Evolutionary conservation across 1,140 invertebrate genomes (phyloP), one percentile per base, ranked within the genome.

Genomic region (Lepidurus packardi): DNA sequence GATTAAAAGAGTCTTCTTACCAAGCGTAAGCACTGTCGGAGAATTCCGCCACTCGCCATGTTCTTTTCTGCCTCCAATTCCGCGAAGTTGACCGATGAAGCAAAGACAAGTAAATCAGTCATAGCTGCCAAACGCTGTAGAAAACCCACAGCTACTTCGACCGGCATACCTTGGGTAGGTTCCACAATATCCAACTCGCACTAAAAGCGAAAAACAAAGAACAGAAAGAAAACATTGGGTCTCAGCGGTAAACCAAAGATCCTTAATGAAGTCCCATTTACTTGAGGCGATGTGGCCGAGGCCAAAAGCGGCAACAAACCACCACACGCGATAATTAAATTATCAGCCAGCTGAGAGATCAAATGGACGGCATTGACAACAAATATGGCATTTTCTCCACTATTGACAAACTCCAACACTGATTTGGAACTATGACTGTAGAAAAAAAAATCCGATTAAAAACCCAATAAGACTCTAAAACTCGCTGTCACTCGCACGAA

Each of bases 61-160:
- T 98, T 99, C 87, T 99, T 99, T 85, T 99, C 98, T 0, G 96
- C 94, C 86, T 99, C 98, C 44, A 99, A 86, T 87, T 99, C 98
- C 77, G 92, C 93, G 84, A 99, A 98, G 87, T 97, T 99, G 47
- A 98, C 89, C 9, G 95, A 96, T 83, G 95, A 97, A 75, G 97
- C 96, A 88, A 99, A 99, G 80, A 99, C 96, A 65, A 99, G 89
- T 24, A 99, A 95, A 84, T 99, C 98, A 1, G 97, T 96, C 92
- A 99, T 95, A 85, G 97, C 97, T 79, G 98, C 97, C 80, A 99
- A 90, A 77, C 98, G 89, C 85, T 98, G 96, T 8, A 99, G 89
- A 85, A 99, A 98, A 16, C 94, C 95, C 21, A 98, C 96, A 11
- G 97, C 97, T 77, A 98, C 94, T 87, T 98, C 96, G 77, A 99